These are phyloP conservation scores for Blastobasis lacticolella DNA, from an alignment of 2,888 invertebrate species.

Conservation along the genomic window DNA sequence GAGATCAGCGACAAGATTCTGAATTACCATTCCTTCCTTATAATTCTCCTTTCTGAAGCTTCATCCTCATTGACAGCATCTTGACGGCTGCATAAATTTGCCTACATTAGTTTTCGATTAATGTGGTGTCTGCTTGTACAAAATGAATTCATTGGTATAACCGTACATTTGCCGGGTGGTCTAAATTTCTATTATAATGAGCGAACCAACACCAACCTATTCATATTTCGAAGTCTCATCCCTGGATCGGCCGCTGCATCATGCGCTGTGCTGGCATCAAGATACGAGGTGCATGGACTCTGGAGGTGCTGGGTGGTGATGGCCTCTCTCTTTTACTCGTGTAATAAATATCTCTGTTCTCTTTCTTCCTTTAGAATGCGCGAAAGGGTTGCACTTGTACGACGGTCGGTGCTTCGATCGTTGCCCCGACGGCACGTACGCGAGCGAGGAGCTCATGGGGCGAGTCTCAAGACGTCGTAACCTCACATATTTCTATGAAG, in stretches of 20 bases:
- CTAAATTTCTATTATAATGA: background rate
- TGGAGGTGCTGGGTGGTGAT: slow-evolving; percentile 65
- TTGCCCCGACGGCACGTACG: slow-evolving; percentile 73
- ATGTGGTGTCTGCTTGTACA: no score
- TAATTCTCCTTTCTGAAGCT: slow-evolving; percentile 18
- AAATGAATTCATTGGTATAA: no score
- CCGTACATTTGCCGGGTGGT: background rate
- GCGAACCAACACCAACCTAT: background rate
- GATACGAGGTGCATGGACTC: slow-evolving; percentile 63
- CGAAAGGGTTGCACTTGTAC: slow-evolving; percentile 74
- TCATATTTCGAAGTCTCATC: slow-evolving; percentile 32
- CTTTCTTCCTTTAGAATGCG: slow-evolving; percentile 78
- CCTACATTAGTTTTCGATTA: no score
- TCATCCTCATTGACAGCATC: no score
- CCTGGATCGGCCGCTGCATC: slow-evolving; percentile 47
- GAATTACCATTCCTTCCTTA: slow-evolving; percentile 31
- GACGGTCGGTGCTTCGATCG: slow-evolving; percentile 73
- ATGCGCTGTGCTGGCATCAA: slow-evolving; percentile 38
- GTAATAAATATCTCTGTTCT: slow-evolving; percentile 54
- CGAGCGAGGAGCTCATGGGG: slow-evolving; percentile 51
- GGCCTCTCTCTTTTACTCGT: slow-evolving; percentile 39
- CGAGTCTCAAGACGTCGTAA: slow-evolving; percentile 58
- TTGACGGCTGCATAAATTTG: no score
- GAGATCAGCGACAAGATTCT: slow-evolving; percentile 73
- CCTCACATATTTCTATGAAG: slow-evolving; percentile 44